Evolutionary conservation across 2,797 vertebrate species (phyloP).

Genomic region (Takifugu rubripes): DNA sequence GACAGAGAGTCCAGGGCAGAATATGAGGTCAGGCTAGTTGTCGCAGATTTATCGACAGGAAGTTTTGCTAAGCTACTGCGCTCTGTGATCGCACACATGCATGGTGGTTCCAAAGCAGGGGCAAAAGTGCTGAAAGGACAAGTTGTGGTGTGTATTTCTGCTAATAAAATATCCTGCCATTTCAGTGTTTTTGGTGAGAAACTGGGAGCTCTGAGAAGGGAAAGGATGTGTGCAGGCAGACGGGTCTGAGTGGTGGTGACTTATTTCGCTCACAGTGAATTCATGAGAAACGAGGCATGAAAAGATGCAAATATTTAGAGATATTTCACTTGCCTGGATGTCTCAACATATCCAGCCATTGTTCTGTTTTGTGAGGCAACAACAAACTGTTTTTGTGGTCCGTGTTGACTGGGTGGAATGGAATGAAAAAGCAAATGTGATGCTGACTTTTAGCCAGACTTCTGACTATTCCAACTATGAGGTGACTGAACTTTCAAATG

Average conservation of each 20-base stretch:
- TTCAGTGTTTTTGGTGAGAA: slow-evolving; percentile 45
- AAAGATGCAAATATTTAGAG: slow-evolving; percentile 1
- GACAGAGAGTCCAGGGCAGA: slow-evolving; percentile 49
- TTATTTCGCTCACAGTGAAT: slow-evolving; percentile 34
- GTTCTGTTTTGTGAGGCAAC: background rate
- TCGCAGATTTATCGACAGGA: slow-evolving; percentile 43
- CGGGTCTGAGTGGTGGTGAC: slow-evolving; percentile 28
- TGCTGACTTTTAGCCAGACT: slow-evolving; percentile 1
- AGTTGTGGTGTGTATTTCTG: slow-evolving; percentile 39
- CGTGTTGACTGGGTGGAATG: background rate
- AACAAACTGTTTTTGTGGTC: background rate
- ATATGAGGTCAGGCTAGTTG: slow-evolving; percentile 46
- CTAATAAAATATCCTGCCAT: slow-evolving; percentile 35
- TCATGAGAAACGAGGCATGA: slow-evolving; percentile 17
- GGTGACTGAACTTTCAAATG: slow-evolving; percentile 3
- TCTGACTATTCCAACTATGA: background rate
- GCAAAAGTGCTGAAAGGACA: slow-evolving; percentile 44
- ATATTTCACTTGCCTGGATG: slow-evolving; percentile 1
- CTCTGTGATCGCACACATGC: slow-evolving; percentile 10
- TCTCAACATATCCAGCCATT: background rate
- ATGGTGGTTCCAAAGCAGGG: slow-evolving; percentile 11
- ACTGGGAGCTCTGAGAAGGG: slow-evolving; percentile 14
- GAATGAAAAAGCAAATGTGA: slow-evolving; percentile 9
- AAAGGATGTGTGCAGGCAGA: slow-evolving; percentile 37
- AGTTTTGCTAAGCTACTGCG: slow-evolving; percentile 27